Conservation (phyloP, 2,888 invertebrate genomes). For the Seladonia tumulorum region DNA sequence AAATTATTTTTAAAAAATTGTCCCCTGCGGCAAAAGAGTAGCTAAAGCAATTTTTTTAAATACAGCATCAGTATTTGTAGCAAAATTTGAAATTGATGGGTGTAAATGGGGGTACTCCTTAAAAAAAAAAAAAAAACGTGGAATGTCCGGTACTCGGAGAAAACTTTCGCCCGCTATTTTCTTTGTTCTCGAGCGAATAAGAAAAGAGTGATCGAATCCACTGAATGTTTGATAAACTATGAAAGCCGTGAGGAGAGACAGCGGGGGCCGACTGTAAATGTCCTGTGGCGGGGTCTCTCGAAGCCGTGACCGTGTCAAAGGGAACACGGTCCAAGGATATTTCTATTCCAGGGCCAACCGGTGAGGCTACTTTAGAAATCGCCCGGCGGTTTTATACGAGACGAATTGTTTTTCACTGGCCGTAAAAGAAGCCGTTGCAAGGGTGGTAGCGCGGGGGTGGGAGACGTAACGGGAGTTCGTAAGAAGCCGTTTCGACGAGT, state of each 20-base stretch:
- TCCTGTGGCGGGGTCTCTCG: neutral
- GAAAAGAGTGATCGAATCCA: neutral
- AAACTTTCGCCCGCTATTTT: too few species aligned
- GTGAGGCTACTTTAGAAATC: constrained; percentile 47
- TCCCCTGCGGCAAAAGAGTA: too few species aligned
- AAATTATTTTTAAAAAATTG: too few species aligned
- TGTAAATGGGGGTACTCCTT: too few species aligned
- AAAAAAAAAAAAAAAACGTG: too few species aligned
- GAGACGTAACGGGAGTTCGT: constrained; percentile 50
- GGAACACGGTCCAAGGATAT: constrained; percentile 21
- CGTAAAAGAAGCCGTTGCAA: constrained; percentile 53
- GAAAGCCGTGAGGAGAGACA: neutral
- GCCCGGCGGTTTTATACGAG: constrained; percentile 54
- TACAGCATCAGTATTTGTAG: too few species aligned
- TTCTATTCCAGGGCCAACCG: constrained; percentile 26
- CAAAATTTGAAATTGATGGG: too few species aligned
- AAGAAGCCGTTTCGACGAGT: constrained; percentile 57
- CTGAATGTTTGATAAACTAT: neutral
- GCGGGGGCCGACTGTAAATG: neutral
- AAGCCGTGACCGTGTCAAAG: constrained; percentile 2
- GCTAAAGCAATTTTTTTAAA: too few species aligned
- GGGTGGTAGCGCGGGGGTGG: neutral
- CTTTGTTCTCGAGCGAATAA: neutral
- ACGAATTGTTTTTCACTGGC: constrained; percentile 69
- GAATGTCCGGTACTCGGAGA: too few species aligned